A percentile compares a stretch with the other conserved stretches of the same genome.
Evolutionary conservation across 92 coral and sea anemone species (phyloP).

Genomic region (Chrysogorgia sp.): DNA sequence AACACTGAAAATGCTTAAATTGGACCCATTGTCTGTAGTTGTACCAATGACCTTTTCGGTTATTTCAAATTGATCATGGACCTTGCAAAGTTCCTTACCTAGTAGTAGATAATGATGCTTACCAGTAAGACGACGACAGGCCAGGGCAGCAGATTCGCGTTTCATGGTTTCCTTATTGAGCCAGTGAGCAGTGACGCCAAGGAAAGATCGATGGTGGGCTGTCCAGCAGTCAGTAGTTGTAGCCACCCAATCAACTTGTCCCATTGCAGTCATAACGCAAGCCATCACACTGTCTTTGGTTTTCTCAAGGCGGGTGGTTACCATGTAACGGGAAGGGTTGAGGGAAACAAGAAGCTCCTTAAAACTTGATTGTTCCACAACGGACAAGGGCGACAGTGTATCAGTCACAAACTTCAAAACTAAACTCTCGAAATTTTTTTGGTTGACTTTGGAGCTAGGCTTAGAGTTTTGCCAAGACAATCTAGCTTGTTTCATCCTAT

Average conservation of each 20-base stretch:
- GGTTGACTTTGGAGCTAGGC: neutral
- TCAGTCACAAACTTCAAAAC: slow-evolving; percentile 18
- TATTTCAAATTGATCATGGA: slow-evolving; percentile 4
- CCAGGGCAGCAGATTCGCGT: slow-evolving; percentile 17
- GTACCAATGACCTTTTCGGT: slow-evolving; percentile 5
- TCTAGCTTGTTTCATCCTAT: neutral
- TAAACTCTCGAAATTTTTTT: slow-evolving; percentile 4
- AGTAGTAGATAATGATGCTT: slow-evolving; percentile 5
- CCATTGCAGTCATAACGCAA: neutral
- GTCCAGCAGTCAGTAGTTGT: slow-evolving; percentile 35
- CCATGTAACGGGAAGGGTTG: slow-evolving; percentile 27
- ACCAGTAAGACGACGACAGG: slow-evolving; percentile 8
- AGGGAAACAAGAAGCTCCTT: slow-evolving; percentile 36
- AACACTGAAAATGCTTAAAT: too few species aligned
- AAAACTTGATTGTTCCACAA: slow-evolving; percentile 16
- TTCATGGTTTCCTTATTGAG: slow-evolving; percentile 26
- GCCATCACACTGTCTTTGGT: slow-evolving; percentile 3
- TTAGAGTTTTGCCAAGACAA: slow-evolving; percentile 21
- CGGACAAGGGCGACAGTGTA: slow-evolving; percentile 17
- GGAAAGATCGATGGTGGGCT: slow-evolving; percentile 27
- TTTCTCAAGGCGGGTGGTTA: neutral
- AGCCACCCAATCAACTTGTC: slow-evolving; percentile 3
- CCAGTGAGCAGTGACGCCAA: slow-evolving; percentile 26
- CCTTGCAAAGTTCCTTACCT: slow-evolving; percentile 9
- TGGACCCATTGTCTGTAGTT: slow-evolving; percentile 16